Percentiles rank a stretch among this genome's conserved stretches.
phyloP scores from a whole-genome alignment of 2,888 invertebrate species.

The Phengaris alcon region DNA sequence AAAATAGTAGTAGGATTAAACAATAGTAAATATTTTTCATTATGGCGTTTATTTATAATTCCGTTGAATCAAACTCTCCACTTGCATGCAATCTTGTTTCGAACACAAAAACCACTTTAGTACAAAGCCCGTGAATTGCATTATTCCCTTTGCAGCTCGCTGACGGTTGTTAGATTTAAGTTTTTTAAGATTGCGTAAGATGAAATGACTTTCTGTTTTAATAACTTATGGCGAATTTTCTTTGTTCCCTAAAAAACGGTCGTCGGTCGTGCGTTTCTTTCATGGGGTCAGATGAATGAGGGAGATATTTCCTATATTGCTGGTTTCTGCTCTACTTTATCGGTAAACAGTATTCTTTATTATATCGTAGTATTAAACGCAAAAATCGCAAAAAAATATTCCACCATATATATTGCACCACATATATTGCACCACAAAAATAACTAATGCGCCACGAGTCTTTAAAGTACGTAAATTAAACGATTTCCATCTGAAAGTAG shows the following conservation, averaged over 20 bases:
- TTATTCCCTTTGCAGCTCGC: constrained; percentile 26
- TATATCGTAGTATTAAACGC: too few relatives aligned
- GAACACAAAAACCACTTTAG: constrained; percentile 26
- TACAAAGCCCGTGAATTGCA: constrained; percentile 21
- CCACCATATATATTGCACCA: too few relatives aligned
- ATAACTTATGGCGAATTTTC: constrained; percentile 24
- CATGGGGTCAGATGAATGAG: neutral
- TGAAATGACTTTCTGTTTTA: constrained; percentile 24
- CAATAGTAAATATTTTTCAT: neutral
- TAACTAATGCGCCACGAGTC: too few relatives aligned
- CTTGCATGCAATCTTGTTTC: constrained; percentile 27
- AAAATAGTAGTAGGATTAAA: neutral
- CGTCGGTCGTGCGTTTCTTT: neutral
- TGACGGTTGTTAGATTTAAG: constrained; percentile 26
- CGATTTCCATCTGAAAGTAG: too few relatives aligned
- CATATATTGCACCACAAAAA: too few relatives aligned
- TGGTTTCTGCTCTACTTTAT: neutral
- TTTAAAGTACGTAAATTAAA: too few relatives aligned
- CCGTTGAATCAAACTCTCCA: neutral
- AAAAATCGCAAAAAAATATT: too few relatives aligned
- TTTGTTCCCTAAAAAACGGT: constrained; percentile 9
- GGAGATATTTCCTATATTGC: neutral
- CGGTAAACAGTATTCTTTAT: neutral
- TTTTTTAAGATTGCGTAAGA: constrained; percentile 24
- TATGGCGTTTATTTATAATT: neutral